Percentiles rank a stretch among this genome's conserved stretches.
Conservation (phyloP, 2,797 vertebrate species). For the Pitangus sulphuratus region DNA sequence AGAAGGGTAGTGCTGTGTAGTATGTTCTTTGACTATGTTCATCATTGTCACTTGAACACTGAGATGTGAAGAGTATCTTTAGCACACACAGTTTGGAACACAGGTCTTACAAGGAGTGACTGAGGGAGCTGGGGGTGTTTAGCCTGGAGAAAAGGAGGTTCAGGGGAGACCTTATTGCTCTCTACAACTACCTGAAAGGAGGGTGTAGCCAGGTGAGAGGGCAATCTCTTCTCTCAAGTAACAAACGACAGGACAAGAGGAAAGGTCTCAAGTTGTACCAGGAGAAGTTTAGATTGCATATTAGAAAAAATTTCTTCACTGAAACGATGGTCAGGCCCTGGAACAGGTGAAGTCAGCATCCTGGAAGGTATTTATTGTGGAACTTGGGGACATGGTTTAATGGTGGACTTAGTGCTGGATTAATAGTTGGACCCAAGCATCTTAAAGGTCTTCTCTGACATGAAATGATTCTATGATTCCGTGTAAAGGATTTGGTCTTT, state of each 20-base stretch:
- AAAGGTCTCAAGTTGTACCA: neutral
- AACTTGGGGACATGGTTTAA: neutral
- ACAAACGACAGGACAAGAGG: neutral
- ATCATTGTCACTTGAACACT: neutral
- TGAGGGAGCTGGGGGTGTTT: neutral
- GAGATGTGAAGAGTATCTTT: neutral
- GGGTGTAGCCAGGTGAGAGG: neutral
- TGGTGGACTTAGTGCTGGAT: neutral
- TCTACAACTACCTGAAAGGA: neutral
- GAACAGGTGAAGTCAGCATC: neutral
- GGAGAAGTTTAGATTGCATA: neutral
- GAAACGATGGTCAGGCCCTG: neutral
- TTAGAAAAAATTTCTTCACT: neutral
- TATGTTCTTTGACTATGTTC: neutral
- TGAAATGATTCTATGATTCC: neutral
- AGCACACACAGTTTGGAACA: neutral
- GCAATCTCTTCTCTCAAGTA: neutral
- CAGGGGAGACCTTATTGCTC: fast-evolving
- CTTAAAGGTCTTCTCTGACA: neutral
- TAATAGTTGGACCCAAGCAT: neutral
- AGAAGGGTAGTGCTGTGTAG: neutral
- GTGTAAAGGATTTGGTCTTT: neutral
- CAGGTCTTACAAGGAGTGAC: neutral
- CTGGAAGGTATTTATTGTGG: neutral
- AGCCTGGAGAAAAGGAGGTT: neutral